These are phyloP conservation scores for Aphaenogaster ashmeadi DNA, from an alignment of 1,140 invertebrate species.

Conservation along the genomic window DNA sequence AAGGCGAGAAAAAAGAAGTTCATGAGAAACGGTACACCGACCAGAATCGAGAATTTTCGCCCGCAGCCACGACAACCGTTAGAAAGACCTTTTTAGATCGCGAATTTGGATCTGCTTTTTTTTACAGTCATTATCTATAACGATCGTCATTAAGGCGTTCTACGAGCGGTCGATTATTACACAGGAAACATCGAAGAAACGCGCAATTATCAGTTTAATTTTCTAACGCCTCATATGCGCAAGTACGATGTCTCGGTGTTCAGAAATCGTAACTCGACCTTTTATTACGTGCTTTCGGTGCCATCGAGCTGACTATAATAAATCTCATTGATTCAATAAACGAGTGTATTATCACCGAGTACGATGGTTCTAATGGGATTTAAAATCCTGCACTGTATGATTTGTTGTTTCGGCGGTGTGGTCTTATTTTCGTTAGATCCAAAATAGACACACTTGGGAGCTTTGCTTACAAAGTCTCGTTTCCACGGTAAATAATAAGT, in stretches of 20 bases:
- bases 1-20: slow-evolving; percentile 15
- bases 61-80: slow-evolving; percentile 67
- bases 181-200: slow-evolving; percentile 23
- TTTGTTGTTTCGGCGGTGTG: slow-evolving; percentile 38
- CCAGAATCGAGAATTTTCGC: slow-evolving; percentile 51
- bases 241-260: neutral
- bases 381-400: neutral
- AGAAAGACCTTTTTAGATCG: slow-evolving; percentile 60
- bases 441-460: slow-evolving; percentile 23
- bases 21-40: slow-evolving; percentile 27
- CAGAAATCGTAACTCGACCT: slow-evolving; percentile 17
- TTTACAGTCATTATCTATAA: slow-evolving; percentile 56
- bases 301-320: slow-evolving; percentile 5
- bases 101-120: slow-evolving; percentile 57
- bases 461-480: neutral
- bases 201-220: slow-evolving; percentile 60
- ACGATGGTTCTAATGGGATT: slow-evolving; percentile 47
- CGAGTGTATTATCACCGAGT: slow-evolving; percentile 40
- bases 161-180: slow-evolving; percentile 42
- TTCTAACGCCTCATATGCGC: slow-evolving; percentile 19
- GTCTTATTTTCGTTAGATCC: slow-evolving; percentile 50
- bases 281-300: neutral
- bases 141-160: slow-evolving; percentile 67
- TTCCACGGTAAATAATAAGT: slow-evolving; percentile 31
- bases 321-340: slow-evolving; percentile 61